Base-by-base conservation (phyloP, 1,140 invertebrate genomes). In the Magallana angulata region DNA sequence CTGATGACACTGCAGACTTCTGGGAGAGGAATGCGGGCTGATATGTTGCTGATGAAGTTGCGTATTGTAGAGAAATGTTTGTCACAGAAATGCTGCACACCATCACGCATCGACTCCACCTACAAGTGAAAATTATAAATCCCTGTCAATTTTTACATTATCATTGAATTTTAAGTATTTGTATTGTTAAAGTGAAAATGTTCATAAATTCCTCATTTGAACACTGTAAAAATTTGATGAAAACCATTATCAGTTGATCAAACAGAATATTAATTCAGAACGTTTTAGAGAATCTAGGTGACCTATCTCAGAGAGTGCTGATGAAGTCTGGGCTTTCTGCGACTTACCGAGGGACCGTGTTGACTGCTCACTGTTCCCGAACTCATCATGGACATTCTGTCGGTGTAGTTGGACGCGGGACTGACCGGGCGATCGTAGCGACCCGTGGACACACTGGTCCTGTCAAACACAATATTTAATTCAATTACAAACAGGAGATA, bases 21-120 rank as follows among this genome's bases (percentile, higher is more conserved):
- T 8, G 98, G 98, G 57, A 98, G 96, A n/a, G 98, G 98, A 91
- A 98, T 96, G 91, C 96, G 96, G 48, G 97, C 95, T 60, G 97
- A 97, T 1, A 98, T 96, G 93, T 97, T 97, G 88, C 97, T 97
- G 97, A 98, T 98, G 92, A 98, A 98, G 8, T 96, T 95, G 94
- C 98, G 98, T 76, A 98, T 98, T 94, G 98, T 98, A 91, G 97
- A 96, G 87, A 98, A 95, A 95, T 98, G 98, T 95, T 98, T 98
- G 94, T 98, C 97, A 95, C 98, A 98, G 95, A 98, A 98, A 94
- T 98, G 97, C 93, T 98, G 97, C 18, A 98, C 97, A 1, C 98
- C 98, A 94, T 98, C 98, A 85, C 92, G 86, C 24, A 91, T 71
- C 48, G 91, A 91, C 36, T 92, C 91, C 9, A 86, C 82, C 92